These are phyloP conservation scores for Glaucopsyche alexis DNA, from an alignment of 2,888 invertebrate species.

Conservation along the genomic window DNA sequence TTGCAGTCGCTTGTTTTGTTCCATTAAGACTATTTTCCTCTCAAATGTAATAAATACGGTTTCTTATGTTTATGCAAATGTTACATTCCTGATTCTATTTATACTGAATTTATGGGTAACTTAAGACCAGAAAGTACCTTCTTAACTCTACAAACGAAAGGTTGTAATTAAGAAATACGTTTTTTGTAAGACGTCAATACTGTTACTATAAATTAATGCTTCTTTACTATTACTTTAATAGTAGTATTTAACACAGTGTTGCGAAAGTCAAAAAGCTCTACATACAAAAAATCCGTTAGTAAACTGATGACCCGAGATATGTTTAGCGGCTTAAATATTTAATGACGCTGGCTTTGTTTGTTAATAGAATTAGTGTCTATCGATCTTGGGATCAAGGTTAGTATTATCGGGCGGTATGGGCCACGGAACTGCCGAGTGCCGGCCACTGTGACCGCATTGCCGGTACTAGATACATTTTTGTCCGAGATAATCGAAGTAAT, in stretches of 20 bases:
- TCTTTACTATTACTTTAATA: no score
- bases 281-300: background rate
- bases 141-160: background rate
- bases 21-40: slow-evolving; percentile 18
- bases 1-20: slow-evolving; percentile 25
- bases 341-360: slow-evolving; percentile 1
- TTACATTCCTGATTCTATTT: slow-evolving; percentile 13
- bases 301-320: slow-evolving; percentile 1
- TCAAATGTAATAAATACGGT: slow-evolving; percentile 18
- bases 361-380: slow-evolving; percentile 27
- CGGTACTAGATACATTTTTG: slow-evolving; percentile 45
- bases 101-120: background rate
- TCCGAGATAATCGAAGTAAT: slow-evolving; percentile 56
- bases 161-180: background rate
- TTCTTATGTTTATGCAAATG: slow-evolving; percentile 20
- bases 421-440: slow-evolving; percentile 20
- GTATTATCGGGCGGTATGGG: slow-evolving; percentile 30
- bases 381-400: slow-evolving; percentile 33
- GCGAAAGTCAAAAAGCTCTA: background rate
- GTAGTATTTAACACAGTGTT: background rate
- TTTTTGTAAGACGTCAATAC: background rate
- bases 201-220: background rate
- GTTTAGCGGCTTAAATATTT: slow-evolving; percentile 17
- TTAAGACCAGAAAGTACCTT: background rate
- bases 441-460: slow-evolving; percentile 32